phyloP scores from a whole-genome alignment of 2,888 invertebrate genomes.

The Chalcis sispes region DNA sequence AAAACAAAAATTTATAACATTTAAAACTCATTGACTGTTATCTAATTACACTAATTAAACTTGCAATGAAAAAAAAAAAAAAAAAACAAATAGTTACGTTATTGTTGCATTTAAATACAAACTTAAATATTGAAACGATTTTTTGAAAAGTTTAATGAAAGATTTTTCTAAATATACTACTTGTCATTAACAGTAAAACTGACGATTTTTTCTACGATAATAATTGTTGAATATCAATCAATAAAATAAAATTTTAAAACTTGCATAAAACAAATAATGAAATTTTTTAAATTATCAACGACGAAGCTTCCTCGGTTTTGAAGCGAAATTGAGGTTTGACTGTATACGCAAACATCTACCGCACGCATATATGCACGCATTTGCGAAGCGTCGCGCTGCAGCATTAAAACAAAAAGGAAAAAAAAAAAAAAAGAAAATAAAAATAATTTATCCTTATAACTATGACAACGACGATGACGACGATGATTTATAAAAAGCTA shows the following conservation, averaged over 20 bases:
- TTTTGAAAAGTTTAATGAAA: no score
- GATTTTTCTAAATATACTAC: no score
- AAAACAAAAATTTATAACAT: conserved; percentile 3
- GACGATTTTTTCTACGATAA: background rate
- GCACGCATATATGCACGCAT: background rate
- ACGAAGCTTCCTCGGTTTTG: background rate
- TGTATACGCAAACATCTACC: conserved; percentile 6
- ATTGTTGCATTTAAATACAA: background rate
- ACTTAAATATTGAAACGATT: no score
- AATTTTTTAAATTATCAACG: no score
- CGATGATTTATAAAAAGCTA: background rate
- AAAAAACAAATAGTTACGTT: background rate
- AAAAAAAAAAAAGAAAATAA: no score
- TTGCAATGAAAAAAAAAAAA: conserved; percentile 24
- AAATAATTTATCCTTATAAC: no score
- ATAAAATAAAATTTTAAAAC: no score
- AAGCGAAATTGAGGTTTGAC: conserved; percentile 19
- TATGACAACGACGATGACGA: background rate
- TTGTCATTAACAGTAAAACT: no score
- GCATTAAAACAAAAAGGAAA: background rate
- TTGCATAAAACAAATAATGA: no score
- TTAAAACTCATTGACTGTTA: conserved; percentile 1
- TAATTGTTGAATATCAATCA: background rate
- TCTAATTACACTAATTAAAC: conserved; percentile 30
- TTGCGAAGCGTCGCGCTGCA: background rate